Evolutionary conservation across 2,113 vertebrate genomes (phyloP), one percentile per base, ranked within the genome.

Genomic region (Clarias batrachus): DNA sequence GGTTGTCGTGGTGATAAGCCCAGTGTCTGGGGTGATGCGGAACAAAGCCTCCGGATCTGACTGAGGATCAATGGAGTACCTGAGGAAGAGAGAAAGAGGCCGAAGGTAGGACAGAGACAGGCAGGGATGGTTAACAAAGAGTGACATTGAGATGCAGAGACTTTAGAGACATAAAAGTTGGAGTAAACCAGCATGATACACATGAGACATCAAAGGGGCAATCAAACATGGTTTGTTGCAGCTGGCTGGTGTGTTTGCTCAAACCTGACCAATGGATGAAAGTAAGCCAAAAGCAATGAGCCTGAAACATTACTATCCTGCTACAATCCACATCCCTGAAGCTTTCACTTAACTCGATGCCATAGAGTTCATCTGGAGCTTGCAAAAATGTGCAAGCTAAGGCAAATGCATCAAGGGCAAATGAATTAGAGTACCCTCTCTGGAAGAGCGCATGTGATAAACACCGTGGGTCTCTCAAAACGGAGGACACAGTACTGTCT

Each of bases 31-130:
- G 84, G 95, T 94, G 76, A 97, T 96, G 57, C 95, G 96, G 87
- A 97, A 98, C 90, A 96, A 93, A 68, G 92, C 94, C 90, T 97
- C 96, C 0, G 95, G 96, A 81, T 98, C 96, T 11, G 97, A 96
- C 92, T 96, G 93, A 25, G 96, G 96, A 88, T 97, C 95, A 89
- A 97, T 96, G 89, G 96, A 96, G 92, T 97, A 97, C 90, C 96
- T 97, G 91, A 85, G 85, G 73, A 84, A 90, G 86, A 85, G 0
- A 71, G 11, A 37, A 37, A 83, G n/a, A 78, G 86, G 79, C 85
- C 90, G 83, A 88, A 86, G 81, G 66, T 62, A 87, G 84, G 81
- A 48, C 21, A 87, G 59, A 88, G 83, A 59, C 90, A 90, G 27
- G 17, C 33, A 65, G 3, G 48, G 76, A 60, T 41, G 65, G 21